phyloP scores from a whole-genome alignment of 2,797 vertebrate genomes.

The Manis javanica region DNA sequence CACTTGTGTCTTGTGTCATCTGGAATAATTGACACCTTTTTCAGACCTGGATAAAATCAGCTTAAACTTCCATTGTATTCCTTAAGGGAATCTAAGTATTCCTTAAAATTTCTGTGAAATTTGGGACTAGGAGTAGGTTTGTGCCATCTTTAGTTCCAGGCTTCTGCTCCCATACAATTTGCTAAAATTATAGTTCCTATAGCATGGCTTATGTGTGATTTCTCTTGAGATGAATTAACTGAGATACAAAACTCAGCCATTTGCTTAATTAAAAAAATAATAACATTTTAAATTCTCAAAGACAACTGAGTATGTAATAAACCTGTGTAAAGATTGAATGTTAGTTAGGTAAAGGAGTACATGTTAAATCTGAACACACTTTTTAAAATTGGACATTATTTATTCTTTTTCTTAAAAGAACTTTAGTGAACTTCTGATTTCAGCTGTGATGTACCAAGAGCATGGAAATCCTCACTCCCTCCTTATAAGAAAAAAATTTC shows the following conservation, averaged over 20 bases:
- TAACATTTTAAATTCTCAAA: not conserved
- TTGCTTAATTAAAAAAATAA: not conserved
- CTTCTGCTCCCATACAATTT: not conserved
- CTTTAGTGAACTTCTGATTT: not conserved
- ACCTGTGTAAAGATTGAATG: not conserved
- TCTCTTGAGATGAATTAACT: not conserved
- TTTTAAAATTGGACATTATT: not conserved
- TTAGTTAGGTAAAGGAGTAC: not conserved
- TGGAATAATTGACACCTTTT: not conserved
- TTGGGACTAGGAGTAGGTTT: not conserved
- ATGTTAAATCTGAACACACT: not conserved
- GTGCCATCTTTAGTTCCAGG: not conserved
- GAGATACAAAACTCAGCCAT: not conserved
- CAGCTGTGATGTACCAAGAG: not conserved
- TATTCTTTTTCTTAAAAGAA: not conserved
- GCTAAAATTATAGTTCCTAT: not conserved
- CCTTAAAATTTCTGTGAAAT: not conserved
- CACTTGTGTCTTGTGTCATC: not conserved
- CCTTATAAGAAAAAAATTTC: not conserved
- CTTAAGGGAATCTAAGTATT: not conserved
- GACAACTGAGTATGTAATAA: not conserved
- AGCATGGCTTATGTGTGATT: not conserved
- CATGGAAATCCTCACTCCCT: not conserved
- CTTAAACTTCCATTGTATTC: not conserved
- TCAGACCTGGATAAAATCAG: not conserved